Evolutionary conservation across 1,140 invertebrate genomes (phyloP).

Genomic region (Trypoxylus dichotomus): DNA sequence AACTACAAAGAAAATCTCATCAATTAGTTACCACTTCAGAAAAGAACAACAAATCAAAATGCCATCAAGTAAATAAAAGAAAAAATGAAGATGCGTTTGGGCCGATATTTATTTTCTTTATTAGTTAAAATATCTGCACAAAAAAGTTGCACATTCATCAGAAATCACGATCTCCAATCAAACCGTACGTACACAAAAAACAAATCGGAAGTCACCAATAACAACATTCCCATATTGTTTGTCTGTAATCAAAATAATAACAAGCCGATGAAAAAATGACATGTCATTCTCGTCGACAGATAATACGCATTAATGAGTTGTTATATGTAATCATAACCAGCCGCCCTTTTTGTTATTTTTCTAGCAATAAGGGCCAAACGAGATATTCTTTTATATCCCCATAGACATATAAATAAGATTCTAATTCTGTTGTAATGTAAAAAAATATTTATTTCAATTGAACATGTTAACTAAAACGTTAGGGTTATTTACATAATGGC

Average conservation of each 20-base stretch:
- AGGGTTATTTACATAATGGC: too few species aligned
- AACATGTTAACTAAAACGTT: too few species aligned
- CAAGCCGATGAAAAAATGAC: background rate
- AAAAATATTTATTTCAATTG: too few species aligned
- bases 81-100: background rate
- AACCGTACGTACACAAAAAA: background rate
- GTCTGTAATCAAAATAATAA: background rate
- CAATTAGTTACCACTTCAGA: too few species aligned
- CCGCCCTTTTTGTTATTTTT: background rate
- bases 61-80: background rate
- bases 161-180: background rate
- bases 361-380: background rate
- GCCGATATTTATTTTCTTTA: background rate
- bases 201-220: conserved; percentile 2
- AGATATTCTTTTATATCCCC: too few species aligned
- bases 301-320: background rate
- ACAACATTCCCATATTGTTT: background rate
- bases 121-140: background rate
- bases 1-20: background rate
- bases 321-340: background rate
- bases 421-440: too few species aligned
- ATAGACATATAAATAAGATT: too few species aligned
- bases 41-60: too few species aligned
- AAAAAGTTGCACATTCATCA: background rate
- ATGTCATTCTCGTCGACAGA: background rate